phyloP scores from a whole-genome alignment of 2,797 vertebrate genomes.

The Amazona ochrocephala region DNA sequence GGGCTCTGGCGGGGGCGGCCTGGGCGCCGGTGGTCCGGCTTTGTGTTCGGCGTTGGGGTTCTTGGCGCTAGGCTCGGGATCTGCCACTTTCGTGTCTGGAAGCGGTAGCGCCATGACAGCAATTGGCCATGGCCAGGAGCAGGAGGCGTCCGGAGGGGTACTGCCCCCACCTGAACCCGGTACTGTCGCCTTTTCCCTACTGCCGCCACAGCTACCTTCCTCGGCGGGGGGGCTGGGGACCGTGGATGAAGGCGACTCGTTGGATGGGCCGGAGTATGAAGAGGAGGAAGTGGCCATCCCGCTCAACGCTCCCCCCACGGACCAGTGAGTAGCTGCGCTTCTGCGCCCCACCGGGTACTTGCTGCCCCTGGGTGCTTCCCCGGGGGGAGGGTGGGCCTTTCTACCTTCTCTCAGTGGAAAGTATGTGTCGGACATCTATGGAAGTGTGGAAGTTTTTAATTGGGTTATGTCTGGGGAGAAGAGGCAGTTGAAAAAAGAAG shows the following conservation, averaged over 20 bases:
- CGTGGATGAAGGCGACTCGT: conserved; percentile 91
- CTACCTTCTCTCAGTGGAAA: background rate
- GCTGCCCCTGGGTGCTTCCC: background rate
- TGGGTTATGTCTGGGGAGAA: background rate
- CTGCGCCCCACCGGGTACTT: background rate
- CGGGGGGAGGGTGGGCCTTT: background rate
- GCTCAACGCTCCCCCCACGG: conserved; percentile 92
- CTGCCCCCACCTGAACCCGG: conserved; percentile 66
- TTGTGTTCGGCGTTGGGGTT: conserved; percentile 1
- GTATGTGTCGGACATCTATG: background rate
- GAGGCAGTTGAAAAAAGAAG: background rate
- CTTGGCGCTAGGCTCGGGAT: conserved; percentile 2
- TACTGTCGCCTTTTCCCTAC: conserved; percentile 50
- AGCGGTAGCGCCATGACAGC: background rate
- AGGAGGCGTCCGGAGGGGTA: conserved; percentile 65
- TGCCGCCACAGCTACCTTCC: conserved; percentile 62
- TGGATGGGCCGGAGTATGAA: conserved; percentile 93
- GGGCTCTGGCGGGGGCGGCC: background rate
- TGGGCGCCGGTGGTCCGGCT: background rate
- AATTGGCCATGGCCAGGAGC: conserved; percentile 71
- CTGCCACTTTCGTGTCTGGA: background rate
- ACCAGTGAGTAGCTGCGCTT: conserved; percentile 86
- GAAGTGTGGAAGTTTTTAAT: background rate
- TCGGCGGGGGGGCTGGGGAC: conserved; percentile 82
- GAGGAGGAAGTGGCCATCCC: conserved; percentile 96